Base-by-base conservation (phyloP, 2,113 vertebrate species). In the Mastomys natalensis region DNA sequence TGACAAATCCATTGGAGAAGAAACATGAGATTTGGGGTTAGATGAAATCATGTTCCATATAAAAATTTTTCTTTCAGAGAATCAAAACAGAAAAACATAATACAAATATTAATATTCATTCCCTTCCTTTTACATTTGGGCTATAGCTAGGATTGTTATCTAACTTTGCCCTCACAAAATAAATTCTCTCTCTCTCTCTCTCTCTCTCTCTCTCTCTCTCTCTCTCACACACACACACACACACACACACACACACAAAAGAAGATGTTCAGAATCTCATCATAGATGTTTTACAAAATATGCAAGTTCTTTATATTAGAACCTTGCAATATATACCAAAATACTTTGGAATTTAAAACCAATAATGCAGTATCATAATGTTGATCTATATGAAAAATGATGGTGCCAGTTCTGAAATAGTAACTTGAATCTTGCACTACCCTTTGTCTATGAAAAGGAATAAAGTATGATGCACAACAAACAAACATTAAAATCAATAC, bases 401-500 rank as follows among this genome's bases (percentile, higher is more conserved):
- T 58, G 5, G 51, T 90, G 93, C 40, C 62, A 37, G 87, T 45
- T 89, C 43, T 94, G 53, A 86, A 92, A 89, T 26, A 91, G 34
- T 82, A 87, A 78, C 7, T 62, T 89, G 37, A 13, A 93, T 26
- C 48, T 76, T 53, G 0, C 3, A 89, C 51, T 45, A 53, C 7
- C 11, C 87, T 91, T 91, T 86, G 78, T 43, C 43, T 26, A 31
- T 12, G n/a, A 80, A 95, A 73, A 92, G 4, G 9, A 87, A 74
- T 43, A 76, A 4, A 60, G 16, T 82, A 48, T 90, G 68, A 13
- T 7, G 0, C 43, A 48, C 31, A 90, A 77, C 72, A 89, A 94
- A 73, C 24, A 62, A 95, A 66, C 1, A 24, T 90, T 95, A 86
- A 92, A 88, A 84, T 92, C 81, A 84, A 86, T 89, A 86, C 62